Percentiles rank a stretch among this genome's conserved stretches.
These are phyloP conservation scores for Entelurus aequoreus DNA, from an alignment of 2,113 vertebrate species.

Conservation along the genomic window DNA sequence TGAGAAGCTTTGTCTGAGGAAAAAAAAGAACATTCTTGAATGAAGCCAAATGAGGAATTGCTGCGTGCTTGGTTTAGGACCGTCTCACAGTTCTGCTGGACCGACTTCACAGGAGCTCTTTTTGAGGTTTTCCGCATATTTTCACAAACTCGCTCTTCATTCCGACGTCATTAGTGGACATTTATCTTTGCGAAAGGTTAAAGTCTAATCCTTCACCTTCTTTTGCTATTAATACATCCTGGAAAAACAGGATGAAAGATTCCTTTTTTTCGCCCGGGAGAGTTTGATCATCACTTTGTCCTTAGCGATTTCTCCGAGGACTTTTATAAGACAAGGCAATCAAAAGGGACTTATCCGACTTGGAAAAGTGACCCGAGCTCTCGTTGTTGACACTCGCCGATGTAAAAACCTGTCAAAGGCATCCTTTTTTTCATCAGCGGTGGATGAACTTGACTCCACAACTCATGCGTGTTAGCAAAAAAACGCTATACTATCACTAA, in stretches of 20 bases:
- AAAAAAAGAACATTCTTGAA: not conserved
- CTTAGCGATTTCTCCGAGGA: constrained; percentile 6
- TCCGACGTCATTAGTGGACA: not conserved
- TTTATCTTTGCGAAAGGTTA: not conserved
- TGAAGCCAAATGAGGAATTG: not conserved
- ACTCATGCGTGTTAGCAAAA: not conserved
- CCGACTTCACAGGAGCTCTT: not conserved
- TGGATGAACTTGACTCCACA: not conserved
- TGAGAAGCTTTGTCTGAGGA: not conserved
- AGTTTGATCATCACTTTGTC: not conserved
- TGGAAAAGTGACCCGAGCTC: constrained; percentile 3
- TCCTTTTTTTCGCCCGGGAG: not conserved
- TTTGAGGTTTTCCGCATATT: not conserved
- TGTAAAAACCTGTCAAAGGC: constrained; percentile 6
- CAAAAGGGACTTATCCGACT: constrained; percentile 24
- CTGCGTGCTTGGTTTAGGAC: not conserved
- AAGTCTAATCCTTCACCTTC: constrained; percentile 1
- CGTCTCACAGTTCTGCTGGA: not conserved
- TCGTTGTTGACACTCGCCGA: constrained; percentile 8
- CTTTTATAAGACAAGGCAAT: constrained; percentile 8
- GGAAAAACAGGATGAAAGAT: constrained; percentile 2
- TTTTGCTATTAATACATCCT: constrained; percentile 2
- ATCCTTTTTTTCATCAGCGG: not conserved
- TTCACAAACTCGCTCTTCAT: not conserved
- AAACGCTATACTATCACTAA: constrained; percentile 6